Evolutionary conservation across 1,140 invertebrate genomes (phyloP).

Genomic region (Drosophila elegans): DNA sequence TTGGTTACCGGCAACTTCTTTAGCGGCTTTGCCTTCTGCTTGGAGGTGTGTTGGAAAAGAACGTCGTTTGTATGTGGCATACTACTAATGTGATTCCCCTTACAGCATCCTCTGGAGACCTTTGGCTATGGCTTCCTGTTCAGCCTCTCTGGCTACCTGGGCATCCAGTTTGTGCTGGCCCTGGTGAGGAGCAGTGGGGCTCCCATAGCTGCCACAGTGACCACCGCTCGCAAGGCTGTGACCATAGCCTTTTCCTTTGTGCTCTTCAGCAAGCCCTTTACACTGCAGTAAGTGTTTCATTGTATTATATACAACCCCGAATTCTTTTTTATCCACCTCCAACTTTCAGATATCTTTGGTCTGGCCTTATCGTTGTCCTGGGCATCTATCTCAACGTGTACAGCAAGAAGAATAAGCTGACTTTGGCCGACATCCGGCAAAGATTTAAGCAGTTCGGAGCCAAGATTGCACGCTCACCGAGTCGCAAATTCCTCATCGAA

Average conservation of each 20-base stretch:
- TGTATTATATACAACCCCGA: accelerated
- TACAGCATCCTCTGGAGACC: slow-evolving; percentile 90
- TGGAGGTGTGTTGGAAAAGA: slow-evolving; percentile 87
- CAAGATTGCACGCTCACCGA: slow-evolving; percentile 51
- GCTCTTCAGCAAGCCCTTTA: slow-evolving; percentile 97
- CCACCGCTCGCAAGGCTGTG: slow-evolving; percentile 94
- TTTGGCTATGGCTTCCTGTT: slow-evolving; percentile 95
- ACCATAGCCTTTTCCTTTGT: slow-evolving; percentile 97
- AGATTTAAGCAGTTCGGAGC: slow-evolving; percentile 53
- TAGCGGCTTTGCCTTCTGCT: slow-evolving; percentile 91
- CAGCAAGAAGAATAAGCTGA: slow-evolving; percentile 89
- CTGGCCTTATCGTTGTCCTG: slow-evolving; percentile 92
- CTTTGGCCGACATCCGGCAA: slow-evolving; percentile 64
- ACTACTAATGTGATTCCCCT: slow-evolving; percentile 67
- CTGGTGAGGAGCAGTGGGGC: slow-evolving; percentile 95
- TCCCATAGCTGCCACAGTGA: slow-evolving; percentile 95
- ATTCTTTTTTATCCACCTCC: background rate
- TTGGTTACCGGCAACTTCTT: slow-evolving; percentile 90
- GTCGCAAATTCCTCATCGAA: slow-evolving; percentile 79
- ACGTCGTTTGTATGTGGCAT: too few species aligned
- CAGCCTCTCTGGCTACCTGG: slow-evolving; percentile 95
- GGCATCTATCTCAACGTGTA: slow-evolving; percentile 97
- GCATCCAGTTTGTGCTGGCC: slow-evolving; percentile 95
- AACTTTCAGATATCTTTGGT: slow-evolving; percentile 93
- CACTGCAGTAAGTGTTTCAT: slow-evolving; percentile 91